Conservation (phyloP, 2,888 invertebrate species). For the Pyrgus malvae region DNA sequence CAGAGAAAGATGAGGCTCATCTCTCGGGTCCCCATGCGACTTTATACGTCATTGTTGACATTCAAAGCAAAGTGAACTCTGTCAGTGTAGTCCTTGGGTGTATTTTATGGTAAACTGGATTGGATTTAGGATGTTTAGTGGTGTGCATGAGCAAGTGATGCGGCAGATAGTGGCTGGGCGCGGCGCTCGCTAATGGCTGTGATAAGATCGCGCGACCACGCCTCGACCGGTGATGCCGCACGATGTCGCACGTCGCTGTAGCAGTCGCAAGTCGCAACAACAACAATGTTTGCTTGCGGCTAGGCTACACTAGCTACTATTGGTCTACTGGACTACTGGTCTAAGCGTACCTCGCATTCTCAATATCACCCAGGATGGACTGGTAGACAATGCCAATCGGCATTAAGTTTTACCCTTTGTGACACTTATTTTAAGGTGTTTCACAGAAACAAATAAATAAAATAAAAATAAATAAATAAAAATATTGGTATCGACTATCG, state of each 20-base stretch:
- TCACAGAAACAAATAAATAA: too few relatives aligned
- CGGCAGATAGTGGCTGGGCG: slow-evolving; percentile 69
- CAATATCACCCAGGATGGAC: too few relatives aligned
- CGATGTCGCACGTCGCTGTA: slow-evolving; percentile 26
- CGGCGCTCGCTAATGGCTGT: slow-evolving; percentile 72
- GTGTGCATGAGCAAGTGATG: slow-evolving; percentile 52
- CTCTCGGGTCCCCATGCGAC: slow-evolving; percentile 32
- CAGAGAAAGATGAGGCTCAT: slow-evolving; percentile 52
- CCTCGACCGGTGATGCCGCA: slow-evolving; percentile 47
- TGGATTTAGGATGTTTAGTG: slow-evolving; percentile 49
- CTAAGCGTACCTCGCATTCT: too few relatives aligned
- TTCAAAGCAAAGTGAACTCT: slow-evolving; percentile 35
- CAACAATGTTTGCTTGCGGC: not conserved
- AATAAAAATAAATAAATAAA: too few relatives aligned
- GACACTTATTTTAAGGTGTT: too few relatives aligned
- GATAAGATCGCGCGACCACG: slow-evolving; percentile 77
- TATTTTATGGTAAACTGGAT: slow-evolving; percentile 30
- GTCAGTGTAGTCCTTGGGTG: slow-evolving; percentile 36
- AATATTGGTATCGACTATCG: too few relatives aligned
- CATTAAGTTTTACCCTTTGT: too few relatives aligned
- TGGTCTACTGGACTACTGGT: too few relatives aligned
- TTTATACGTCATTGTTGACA: slow-evolving; percentile 31
- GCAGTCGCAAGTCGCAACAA: slow-evolving; percentile 13
- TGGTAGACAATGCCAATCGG: too few relatives aligned
- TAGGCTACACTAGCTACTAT: too few relatives aligned